Conservation (phyloP, 2,797 vertebrate genomes). For the Siniperca scherzeri region DNA sequence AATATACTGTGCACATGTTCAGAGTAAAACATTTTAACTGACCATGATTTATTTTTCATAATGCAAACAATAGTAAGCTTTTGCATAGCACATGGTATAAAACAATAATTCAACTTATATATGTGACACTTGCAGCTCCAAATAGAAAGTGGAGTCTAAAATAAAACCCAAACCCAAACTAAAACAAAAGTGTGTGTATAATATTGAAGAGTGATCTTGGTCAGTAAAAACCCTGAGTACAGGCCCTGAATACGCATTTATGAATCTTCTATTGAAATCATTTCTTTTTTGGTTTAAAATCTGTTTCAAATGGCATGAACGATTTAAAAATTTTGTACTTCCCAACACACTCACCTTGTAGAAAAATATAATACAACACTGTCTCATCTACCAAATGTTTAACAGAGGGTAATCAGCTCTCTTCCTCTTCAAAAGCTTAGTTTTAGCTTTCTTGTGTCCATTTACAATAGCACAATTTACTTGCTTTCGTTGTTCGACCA, state of each 20-base stretch:
- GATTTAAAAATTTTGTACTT: background rate
- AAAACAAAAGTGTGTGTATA: slow-evolving; percentile 12
- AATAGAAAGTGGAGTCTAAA: background rate
- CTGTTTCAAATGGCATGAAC: background rate
- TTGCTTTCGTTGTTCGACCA: slow-evolving; percentile 71
- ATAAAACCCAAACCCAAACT: slow-evolving; percentile 45
- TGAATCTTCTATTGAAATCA: background rate
- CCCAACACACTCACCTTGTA: slow-evolving; percentile 16
- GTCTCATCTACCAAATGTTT: slow-evolving; percentile 23
- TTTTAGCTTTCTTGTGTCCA: slow-evolving; percentile 37
- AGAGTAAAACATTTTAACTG: background rate
- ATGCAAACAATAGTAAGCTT: background rate
- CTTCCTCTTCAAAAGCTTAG: slow-evolving; percentile 39
- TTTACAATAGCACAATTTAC: background rate
- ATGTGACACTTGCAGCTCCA: background rate
- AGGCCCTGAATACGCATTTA: background rate
- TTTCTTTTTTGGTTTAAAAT: slow-evolving; percentile 15
- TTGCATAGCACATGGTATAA: background rate
- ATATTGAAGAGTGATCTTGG: background rate
- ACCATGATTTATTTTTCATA: slow-evolving; percentile 13
- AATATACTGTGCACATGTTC: slow-evolving; percentile 38
- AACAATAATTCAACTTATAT: slow-evolving; percentile 19
- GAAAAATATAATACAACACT: slow-evolving; percentile 27
- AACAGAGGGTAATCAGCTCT: background rate
- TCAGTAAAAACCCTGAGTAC: slow-evolving; percentile 29